These are phyloP conservation scores for Sebastes melanostomus DNA, from an alignment of 2,797 vertebrate genomes.

Conservation along the genomic window DNA sequence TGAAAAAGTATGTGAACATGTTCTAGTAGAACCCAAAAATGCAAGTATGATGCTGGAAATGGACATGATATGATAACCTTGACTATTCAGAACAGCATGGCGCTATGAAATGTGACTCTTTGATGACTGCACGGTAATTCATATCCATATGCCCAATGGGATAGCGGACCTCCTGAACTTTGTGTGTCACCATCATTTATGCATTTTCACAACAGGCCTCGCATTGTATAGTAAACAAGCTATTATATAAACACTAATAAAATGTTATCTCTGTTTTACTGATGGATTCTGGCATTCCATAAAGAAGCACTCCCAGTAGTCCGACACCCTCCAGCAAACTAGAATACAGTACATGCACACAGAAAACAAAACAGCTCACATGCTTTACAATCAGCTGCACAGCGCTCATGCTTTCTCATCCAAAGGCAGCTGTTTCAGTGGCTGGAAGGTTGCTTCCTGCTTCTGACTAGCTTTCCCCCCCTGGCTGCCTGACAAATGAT, in stretches of 20 bases:
- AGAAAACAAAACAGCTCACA: constrained; percentile 28
- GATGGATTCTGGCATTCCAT: constrained; percentile 26
- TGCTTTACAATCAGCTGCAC: constrained; percentile 45
- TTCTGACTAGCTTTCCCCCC: constrained; percentile 8
- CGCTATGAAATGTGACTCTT: constrained; percentile 25
- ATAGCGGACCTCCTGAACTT: constrained; percentile 8
- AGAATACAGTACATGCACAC: constrained; percentile 26
- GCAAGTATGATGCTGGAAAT: neutral
- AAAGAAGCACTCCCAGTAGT: constrained; percentile 5
- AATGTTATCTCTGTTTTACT: constrained; percentile 33
- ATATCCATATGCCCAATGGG: neutral
- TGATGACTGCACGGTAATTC: constrained; percentile 13
- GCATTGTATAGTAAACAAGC: constrained; percentile 37
- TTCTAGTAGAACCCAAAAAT: neutral
- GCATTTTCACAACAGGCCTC: constrained; percentile 26
- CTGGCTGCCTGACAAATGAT: constrained; percentile 33
- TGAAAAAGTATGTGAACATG: neutral
- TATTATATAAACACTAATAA: constrained; percentile 31
- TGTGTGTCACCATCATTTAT: constrained; percentile 3
- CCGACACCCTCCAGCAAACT: constrained; percentile 24
- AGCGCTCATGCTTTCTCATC: constrained; percentile 28
- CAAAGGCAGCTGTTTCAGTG: constrained; percentile 38
- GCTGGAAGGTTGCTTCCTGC: constrained; percentile 13
- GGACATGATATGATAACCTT: neutral
- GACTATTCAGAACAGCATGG: constrained; percentile 16